Base-by-base conservation (phyloP, 2,113 vertebrate genomes). In the Holacanthus passer region DNA sequence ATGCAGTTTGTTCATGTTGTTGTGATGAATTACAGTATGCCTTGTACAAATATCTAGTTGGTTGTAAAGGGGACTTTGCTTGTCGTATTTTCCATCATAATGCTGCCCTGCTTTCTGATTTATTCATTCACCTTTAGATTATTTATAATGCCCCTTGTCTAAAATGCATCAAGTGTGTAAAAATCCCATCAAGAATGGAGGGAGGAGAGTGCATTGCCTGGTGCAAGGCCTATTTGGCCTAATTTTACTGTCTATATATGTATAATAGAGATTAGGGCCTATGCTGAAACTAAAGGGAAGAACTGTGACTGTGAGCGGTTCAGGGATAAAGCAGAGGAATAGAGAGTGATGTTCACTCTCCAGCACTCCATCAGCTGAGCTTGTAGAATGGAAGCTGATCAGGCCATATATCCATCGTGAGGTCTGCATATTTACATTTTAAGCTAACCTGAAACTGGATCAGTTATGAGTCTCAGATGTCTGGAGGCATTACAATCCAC, bases 341-440 rank as follows among this genome's bases (percentile, higher is more conserved):
- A 5, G 5, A 66, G 12, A 59, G 78, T 60, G 45, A 73, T 55
- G 66, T 73, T 87, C 79, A 76, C 43, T 63, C n/a, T 77, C 16
- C 53, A 73, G 27, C 43, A 68, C 83, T 71, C 55, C 39, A 85
- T 88, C 17, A 76, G 24, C 66, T 91, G 87, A 89, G 71, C 85
- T 88, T 77, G 78, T 56, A 59, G 16, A 77, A 67, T 27, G 22
- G 64, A 87, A 77, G 68, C 59, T 41, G 68, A 90, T 74, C 53
- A 43, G 67, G 48, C 48, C 32, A 52, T 35, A 47, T 60, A 73
- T 73, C 24, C 19, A 31, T 68, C n/a, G 48, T 81, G 43, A 37
- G 64, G 29, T 82, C 39, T 60, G 16, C 22, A 14, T 14, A 67
- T 55, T 45, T 59, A 73, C 52, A 68, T 75, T 71, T 73, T 7